These are phyloP conservation scores for Drosophila busckii DNA, from an alignment of 1,140 invertebrate species.

Conservation along the genomic window DNA sequence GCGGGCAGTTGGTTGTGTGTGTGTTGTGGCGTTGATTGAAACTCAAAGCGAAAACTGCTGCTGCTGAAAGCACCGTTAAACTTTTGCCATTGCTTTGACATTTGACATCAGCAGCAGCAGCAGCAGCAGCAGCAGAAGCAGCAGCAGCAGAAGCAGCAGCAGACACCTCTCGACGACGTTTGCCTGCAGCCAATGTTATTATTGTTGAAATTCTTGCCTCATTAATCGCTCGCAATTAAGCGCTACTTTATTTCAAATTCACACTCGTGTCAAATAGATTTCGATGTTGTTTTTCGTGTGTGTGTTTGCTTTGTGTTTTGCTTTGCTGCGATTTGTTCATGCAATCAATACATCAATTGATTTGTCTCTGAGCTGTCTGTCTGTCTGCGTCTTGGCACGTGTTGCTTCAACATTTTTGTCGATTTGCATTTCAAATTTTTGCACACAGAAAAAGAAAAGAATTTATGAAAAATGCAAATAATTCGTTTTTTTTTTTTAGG, in stretches of 20 bases:
- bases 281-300: conserved; percentile 1
- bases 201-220: conserved; percentile 59
- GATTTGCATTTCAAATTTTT: too few species aligned
- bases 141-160: conserved; percentile 2
- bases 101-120: conserved; percentile 46
- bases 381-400: too few species aligned
- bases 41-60: conserved; percentile 33
- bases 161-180: conserved; percentile 4
- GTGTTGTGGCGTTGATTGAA: conserved; percentile 23
- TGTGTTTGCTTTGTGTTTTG: conserved; percentile 32
- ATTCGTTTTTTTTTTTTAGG: too few species aligned
- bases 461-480: too few species aligned
- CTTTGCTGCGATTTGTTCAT: conserved; percentile 6
- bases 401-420: too few species aligned
- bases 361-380: too few species aligned
- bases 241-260: conserved; percentile 64
- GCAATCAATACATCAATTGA: too few species aligned
- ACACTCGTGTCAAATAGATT: conserved; percentile 40
- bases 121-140: conserved; percentile 33
- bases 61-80: conserved; percentile 58
- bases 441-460: too few species aligned
- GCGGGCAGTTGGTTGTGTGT: too few species aligned
- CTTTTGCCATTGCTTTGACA: conserved; percentile 63
- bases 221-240: conserved; percentile 73
- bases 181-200: conserved; percentile 4